Percentiles rank a stretch among this genome's conserved stretches.
phyloP scores from a whole-genome alignment of 2,113 vertebrate species.

The Hemichromis elongatus region DNA sequence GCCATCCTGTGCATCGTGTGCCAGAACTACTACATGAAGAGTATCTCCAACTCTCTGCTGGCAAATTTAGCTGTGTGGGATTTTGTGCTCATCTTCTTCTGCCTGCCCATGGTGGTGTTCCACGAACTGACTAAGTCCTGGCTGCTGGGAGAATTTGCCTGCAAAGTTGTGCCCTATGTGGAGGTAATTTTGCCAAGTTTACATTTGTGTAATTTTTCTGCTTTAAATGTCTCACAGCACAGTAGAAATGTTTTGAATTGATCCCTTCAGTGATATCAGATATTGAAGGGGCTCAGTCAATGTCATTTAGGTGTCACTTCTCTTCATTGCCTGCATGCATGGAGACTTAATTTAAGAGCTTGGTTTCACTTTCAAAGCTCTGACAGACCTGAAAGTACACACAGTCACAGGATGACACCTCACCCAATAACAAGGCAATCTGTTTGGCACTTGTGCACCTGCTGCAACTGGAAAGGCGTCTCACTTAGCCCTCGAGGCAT shows the following conservation, averaged over 20 bases:
- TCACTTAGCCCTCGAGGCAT: slow-evolving; percentile 27
- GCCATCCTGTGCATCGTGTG: slow-evolving; percentile 97
- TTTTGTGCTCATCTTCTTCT: slow-evolving; percentile 92
- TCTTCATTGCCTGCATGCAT: background rate
- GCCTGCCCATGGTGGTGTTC: slow-evolving; percentile 92
- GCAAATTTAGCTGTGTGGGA: slow-evolving; percentile 97
- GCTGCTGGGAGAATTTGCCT: slow-evolving; percentile 94
- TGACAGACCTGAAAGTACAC: background rate
- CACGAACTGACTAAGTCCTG: slow-evolving; percentile 96
- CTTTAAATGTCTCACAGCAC: background rate
- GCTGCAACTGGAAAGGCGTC: slow-evolving; percentile 16
- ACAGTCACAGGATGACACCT: background rate
- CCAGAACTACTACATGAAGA: slow-evolving; percentile 99
- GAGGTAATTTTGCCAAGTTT: slow-evolving; percentile 78
- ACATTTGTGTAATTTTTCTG: background rate
- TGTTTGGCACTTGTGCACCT: slow-evolving; percentile 19
- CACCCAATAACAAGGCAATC: background rate
- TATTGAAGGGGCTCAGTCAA: background rate
- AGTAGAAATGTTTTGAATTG: background rate
- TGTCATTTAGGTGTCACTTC: background rate
- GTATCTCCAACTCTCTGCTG: slow-evolving; percentile 95
- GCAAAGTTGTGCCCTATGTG: slow-evolving; percentile 93
- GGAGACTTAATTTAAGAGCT: background rate
- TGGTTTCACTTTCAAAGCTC: slow-evolving; percentile 1
- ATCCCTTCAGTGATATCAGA: background rate